These are phyloP conservation scores for Corticium candelabrum DNA, from an alignment of 37 sponge, comb jelly and placozoan genomes.

Conservation along the genomic window DNA sequence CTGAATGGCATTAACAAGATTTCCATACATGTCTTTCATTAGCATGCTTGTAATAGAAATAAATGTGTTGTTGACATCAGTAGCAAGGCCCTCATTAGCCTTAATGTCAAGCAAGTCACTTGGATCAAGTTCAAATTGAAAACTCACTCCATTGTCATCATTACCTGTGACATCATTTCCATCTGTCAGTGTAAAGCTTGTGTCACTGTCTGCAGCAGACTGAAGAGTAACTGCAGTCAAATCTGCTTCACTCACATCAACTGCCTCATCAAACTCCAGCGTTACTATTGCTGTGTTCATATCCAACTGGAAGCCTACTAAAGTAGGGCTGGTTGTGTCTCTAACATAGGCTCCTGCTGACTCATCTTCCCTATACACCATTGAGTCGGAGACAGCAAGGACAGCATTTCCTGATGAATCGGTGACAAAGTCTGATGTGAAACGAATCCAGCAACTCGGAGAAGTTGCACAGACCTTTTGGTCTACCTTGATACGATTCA, in stretches of 20 bases:
- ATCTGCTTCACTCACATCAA: conserved; percentile 44
- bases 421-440: conserved; percentile 21
- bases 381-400: neutral
- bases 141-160: conserved; percentile 22
- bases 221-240: conserved; percentile 57
- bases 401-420: conserved; percentile 34
- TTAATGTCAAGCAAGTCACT: conserved; percentile 31
- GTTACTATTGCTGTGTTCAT: conserved; percentile 47
- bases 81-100: conserved; percentile 29
- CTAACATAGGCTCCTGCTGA: neutral
- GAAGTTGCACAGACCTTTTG: conserved; percentile 16
- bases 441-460: conserved; percentile 2
- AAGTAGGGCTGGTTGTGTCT: conserved; percentile 47
- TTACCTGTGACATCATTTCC: conserved; percentile 54
- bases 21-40: conserved; percentile 49
- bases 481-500: conserved; percentile 48
- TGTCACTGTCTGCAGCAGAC: conserved; percentile 14
- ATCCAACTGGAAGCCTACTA: conserved; percentile 44
- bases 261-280: conserved; percentile 65
- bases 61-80: conserved; percentile 11
- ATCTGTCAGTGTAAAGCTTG: conserved; percentile 39
- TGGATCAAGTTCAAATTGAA: conserved; percentile 2
- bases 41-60: conserved; percentile 12
- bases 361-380: neutral
- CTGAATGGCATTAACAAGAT: conserved; percentile 16